Evolutionary conservation across 2,113 vertebrate species (phyloP).

Genomic region (Ciconia boyciana): DNA sequence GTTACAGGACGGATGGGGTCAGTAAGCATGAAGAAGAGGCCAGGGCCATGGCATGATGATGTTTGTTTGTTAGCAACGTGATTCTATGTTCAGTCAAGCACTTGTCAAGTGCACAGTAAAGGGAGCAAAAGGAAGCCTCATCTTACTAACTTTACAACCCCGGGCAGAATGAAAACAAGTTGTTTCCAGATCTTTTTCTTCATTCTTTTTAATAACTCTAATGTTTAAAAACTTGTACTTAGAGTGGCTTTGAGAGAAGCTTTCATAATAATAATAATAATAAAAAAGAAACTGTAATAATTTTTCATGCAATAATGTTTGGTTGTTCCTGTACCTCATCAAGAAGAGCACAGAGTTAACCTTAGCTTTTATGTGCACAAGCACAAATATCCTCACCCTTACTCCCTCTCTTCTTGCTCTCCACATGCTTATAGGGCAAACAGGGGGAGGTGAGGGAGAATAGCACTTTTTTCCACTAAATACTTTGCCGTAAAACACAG

Average conservation of each 20-base stretch:
- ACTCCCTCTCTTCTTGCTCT: background rate
- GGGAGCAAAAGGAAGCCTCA: background rate
- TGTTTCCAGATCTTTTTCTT: background rate
- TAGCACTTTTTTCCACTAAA: background rate
- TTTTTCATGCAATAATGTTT: background rate
- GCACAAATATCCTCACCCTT: background rate
- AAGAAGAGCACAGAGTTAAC: background rate
- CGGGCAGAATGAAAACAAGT: background rate
- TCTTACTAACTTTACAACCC: background rate
- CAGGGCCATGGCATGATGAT: background rate
- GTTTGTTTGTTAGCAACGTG: background rate
- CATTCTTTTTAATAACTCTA: background rate
- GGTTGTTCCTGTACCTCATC: background rate
- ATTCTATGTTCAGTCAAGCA: background rate
- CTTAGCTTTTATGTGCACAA: background rate
- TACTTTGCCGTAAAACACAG: background rate
- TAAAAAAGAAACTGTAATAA: background rate
- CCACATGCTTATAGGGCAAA: background rate
- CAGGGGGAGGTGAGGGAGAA: background rate
- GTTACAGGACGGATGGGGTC: background rate
- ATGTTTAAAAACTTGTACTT: background rate
- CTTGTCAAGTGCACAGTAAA: background rate
- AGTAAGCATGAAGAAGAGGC: accelerated
- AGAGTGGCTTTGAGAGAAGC: background rate
- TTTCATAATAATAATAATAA: background rate